Evolutionary conservation across 2,888 invertebrate genomes (phyloP).

Genomic region (Malthinus flaveolus): DNA sequence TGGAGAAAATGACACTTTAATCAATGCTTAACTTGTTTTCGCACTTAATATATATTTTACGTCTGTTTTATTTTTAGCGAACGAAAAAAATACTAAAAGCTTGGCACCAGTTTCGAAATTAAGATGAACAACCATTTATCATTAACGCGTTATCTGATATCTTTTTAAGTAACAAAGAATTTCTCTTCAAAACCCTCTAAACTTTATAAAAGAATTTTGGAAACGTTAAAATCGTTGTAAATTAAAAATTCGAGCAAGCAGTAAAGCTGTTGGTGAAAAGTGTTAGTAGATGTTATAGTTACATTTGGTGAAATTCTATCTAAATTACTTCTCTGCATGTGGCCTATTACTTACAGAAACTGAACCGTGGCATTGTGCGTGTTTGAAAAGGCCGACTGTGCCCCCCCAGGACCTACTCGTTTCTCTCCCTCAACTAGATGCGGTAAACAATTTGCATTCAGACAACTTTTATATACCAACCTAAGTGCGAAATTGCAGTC

Average conservation of each 20-base stretch:
- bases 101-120: slow-evolving; percentile 6
- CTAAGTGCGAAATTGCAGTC: slow-evolving; percentile 28
- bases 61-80: slow-evolving; percentile 8
- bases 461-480: slow-evolving; percentile 22
- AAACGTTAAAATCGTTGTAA: slow-evolving; percentile 6
- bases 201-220: neutral
- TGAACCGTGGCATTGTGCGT: slow-evolving; percentile 28
- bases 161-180: slow-evolving; percentile 1
- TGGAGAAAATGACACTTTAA: slow-evolving; percentile 25
- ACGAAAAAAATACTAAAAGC: slow-evolving; percentile 1
- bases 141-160: slow-evolving; percentile 4
- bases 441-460: slow-evolving; percentile 22
- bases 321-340: slow-evolving; percentile 37
- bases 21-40: slow-evolving; percentile 10
- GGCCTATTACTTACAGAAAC: slow-evolving; percentile 29
- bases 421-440: slow-evolving; percentile 18
- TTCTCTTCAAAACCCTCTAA: neutral
- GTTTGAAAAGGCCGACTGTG: slow-evolving; percentile 21
- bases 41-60: neutral
- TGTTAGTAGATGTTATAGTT: slow-evolving; percentile 14
- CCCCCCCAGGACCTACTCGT: slow-evolving; percentile 18
- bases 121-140: slow-evolving; percentile 7
- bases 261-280: slow-evolving; percentile 13
- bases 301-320: slow-evolving; percentile 17
- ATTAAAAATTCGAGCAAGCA: slow-evolving; percentile 12